Percentiles rank a stretch among this genome's conserved stretches.
These are phyloP conservation scores for Amazona ochrocephala DNA, from an alignment of 2,797 vertebrate genomes.

Conservation along the genomic window DNA sequence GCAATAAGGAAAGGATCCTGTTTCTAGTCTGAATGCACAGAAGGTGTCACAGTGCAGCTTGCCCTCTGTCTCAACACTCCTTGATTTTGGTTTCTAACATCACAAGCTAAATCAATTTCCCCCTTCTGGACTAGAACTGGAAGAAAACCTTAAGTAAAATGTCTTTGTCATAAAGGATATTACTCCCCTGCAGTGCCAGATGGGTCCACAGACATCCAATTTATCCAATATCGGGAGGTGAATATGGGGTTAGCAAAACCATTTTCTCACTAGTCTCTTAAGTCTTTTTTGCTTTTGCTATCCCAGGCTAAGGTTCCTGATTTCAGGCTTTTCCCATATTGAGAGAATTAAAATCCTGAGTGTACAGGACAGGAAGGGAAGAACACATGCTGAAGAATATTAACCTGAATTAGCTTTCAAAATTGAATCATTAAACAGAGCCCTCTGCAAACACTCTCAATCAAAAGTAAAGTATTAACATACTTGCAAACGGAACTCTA, in stretches of 20 bases:
- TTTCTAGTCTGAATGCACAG: constrained; percentile 18
- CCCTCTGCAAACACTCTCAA: background rate
- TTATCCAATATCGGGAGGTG: constrained; percentile 34
- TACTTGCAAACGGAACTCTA: background rate
- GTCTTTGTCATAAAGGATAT: constrained; percentile 37
- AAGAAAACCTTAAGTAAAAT: constrained; percentile 57
- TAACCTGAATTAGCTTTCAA: constrained; percentile 25
- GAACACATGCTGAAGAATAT: background rate
- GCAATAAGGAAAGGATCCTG: constrained; percentile 25
- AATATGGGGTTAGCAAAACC: constrained; percentile 53
- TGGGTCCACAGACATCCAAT: constrained; percentile 34
- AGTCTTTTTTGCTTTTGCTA: constrained; percentile 13
- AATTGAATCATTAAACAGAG: constrained; percentile 3
- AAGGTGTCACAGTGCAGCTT: constrained; percentile 8
- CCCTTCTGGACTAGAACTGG: constrained; percentile 16
- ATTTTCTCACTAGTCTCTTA: constrained; percentile 45
- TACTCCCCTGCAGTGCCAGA: constrained; percentile 32
- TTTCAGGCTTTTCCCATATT: background rate
- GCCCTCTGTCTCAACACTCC: background rate
- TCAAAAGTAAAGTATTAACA: background rate
- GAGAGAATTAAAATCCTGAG: constrained; percentile 10
- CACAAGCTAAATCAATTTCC: constrained; percentile 30
- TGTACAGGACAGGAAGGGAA: background rate
- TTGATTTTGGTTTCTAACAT: constrained; percentile 33
- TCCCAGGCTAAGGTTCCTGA: background rate